These are phyloP conservation scores for human (Homo sapiens) DNA, from an alignment of 2,113 vertebrate species.

Conservation along the genomic window DNA sequence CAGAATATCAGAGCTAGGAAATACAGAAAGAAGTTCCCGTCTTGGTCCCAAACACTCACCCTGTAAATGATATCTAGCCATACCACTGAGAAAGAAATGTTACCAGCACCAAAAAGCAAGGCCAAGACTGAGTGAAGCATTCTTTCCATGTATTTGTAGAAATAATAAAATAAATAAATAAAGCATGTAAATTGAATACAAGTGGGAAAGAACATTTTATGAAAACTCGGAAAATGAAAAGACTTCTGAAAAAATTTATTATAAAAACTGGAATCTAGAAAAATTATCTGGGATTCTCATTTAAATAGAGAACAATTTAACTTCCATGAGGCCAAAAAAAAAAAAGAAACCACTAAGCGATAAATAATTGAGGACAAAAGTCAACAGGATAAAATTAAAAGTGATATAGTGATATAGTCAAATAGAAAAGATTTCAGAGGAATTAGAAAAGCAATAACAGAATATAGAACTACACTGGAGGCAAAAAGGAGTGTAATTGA, in stretches of 20 bases:
- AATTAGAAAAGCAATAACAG: neutral
- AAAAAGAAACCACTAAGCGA: neutral
- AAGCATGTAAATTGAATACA: neutral
- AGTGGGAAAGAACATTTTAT: neutral
- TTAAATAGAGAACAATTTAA: neutral
- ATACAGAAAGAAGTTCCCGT: neutral
- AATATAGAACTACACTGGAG: neutral
- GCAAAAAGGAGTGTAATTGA: neutral
- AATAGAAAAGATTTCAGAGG: neutral
- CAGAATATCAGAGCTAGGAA: neutral
- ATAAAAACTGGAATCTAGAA: conserved; percentile 17
- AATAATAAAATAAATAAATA: neutral
- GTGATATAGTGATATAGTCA: neutral
- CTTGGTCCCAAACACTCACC: neutral
- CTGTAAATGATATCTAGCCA: neutral
- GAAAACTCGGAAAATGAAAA: neutral
- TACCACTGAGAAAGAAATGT: neutral
- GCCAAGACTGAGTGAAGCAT: neutral
- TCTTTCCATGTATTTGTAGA: neutral
- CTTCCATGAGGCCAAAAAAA: neutral
- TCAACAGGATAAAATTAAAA: neutral
- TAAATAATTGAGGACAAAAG: neutral
- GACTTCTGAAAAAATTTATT: neutral
- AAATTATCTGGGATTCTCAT: neutral
- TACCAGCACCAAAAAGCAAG: neutral